These are phyloP conservation scores for Momotus momota DNA, from an alignment of 2,797 vertebrate genomes.

Conservation along the genomic window DNA sequence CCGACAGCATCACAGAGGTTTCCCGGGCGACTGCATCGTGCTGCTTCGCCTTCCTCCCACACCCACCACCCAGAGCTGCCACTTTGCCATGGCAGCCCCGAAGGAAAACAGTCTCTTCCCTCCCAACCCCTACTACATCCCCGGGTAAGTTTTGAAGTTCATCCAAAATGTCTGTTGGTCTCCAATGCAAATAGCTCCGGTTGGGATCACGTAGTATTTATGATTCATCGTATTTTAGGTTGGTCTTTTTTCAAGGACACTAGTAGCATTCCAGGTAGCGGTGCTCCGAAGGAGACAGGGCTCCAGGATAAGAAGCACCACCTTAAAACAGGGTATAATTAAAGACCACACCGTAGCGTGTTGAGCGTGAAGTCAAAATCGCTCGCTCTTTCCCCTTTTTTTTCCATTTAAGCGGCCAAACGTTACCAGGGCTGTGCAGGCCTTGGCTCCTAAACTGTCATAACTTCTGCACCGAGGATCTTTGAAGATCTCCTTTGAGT, in stretches of 20 bases:
- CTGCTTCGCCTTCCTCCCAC: neutral
- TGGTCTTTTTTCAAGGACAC: neutral
- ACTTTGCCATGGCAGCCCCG: neutral
- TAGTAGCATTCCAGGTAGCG: neutral
- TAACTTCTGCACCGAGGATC: neutral
- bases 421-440: neutral
- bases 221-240: fast-evolving
- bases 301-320: neutral
- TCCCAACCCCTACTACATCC: neutral
- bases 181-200: neutral
- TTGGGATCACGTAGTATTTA: fast-evolving
- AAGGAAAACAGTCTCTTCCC: neutral
- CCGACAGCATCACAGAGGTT: conserved; percentile 1
- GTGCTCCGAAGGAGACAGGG: neutral
- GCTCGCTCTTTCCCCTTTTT: fast-evolving
- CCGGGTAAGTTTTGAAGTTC: conserved; percentile 6
- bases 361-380: neutral
- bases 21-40: fast-evolving
- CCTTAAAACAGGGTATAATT: neutral
- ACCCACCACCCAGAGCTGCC: fast-evolving
- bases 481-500: neutral
- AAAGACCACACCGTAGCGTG: fast-evolving
- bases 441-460: neutral
- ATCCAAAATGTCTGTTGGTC: neutral
- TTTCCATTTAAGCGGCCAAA: neutral